phyloP scores from a whole-genome alignment of 2,888 invertebrate genomes.

The Eristalis pertinax region DNA sequence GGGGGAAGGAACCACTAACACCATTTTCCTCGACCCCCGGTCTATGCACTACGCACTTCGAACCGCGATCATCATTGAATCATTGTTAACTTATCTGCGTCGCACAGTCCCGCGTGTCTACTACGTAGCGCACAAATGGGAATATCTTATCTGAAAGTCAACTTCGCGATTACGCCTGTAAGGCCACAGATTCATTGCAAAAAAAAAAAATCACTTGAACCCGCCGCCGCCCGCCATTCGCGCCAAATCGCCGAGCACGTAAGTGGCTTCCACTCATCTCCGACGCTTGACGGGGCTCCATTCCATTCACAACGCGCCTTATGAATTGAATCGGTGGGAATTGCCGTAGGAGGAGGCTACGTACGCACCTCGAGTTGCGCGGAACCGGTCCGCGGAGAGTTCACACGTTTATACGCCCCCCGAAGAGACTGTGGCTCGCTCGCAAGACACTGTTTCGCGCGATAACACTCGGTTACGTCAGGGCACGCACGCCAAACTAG shows the following conservation, averaged over 20 bases:
- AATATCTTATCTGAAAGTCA: neutral
- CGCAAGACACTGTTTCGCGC: conserved; percentile 24
- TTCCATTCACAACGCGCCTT: neutral
- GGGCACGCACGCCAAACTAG: conserved; percentile 42
- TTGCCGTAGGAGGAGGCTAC: neutral
- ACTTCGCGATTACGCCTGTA: neutral
- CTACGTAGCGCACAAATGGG: neutral
- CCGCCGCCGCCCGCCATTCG: neutral
- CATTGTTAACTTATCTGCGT: neutral
- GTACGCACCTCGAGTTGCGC: neutral
- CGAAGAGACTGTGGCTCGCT: conserved; percentile 5
- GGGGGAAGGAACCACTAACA: neutral
- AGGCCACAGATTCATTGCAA: neutral
- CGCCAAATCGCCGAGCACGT: neutral
- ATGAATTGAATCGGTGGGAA: neutral
- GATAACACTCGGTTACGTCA: conserved; percentile 28
- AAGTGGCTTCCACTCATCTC: neutral
- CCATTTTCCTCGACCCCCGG: neutral
- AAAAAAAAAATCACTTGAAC: neutral
- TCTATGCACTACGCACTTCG: neutral
- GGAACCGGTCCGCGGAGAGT: neutral
- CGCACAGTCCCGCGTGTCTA: neutral
- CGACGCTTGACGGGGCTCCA: neutral
- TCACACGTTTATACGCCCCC: conserved; percentile 8
- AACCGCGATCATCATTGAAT: neutral